Percentiles rank a stretch among this genome's conserved stretches.
These are phyloP conservation scores for Bombus waltoni DNA, from an alignment of 1,140 invertebrate species.

Conservation along the genomic window DNA sequence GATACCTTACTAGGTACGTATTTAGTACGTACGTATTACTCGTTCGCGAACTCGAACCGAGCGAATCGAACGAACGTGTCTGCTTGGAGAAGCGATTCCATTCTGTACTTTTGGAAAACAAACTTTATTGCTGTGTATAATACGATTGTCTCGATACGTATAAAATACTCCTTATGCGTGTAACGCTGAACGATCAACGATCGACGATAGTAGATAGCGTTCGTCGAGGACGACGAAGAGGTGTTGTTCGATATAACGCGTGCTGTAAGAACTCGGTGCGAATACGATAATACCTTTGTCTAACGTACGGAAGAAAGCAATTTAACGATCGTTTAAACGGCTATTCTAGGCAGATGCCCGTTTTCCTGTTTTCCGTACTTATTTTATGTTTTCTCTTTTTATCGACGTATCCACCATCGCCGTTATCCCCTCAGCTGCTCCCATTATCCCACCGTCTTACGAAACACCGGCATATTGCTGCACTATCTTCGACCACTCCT, in stretches of 20 bases:
- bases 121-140: constrained; percentile 13
- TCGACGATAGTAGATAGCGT: background rate
- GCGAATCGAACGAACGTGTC: too few species aligned
- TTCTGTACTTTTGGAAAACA: background rate
- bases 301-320: too few species aligned
- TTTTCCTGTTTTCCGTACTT: too few species aligned
- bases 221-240: background rate
- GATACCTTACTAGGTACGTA: too few species aligned
- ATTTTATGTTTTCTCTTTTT: background rate
- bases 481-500: constrained; percentile 88
- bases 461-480: constrained; percentile 84
- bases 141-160: background rate
- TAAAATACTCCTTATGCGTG: background rate
- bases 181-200: background rate
- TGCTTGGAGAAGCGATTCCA: background rate
- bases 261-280: background rate
- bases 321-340: background rate
- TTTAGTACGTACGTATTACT: background rate
- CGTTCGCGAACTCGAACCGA: too few species aligned
- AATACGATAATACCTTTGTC: background rate
- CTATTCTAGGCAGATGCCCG: background rate
- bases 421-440: background rate
- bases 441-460: constrained; percentile 46
- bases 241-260: background rate
- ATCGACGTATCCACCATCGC: constrained; percentile 20